Base-by-base conservation (phyloP, 2,888 invertebrate species). In the Allygus modestus region DNA sequence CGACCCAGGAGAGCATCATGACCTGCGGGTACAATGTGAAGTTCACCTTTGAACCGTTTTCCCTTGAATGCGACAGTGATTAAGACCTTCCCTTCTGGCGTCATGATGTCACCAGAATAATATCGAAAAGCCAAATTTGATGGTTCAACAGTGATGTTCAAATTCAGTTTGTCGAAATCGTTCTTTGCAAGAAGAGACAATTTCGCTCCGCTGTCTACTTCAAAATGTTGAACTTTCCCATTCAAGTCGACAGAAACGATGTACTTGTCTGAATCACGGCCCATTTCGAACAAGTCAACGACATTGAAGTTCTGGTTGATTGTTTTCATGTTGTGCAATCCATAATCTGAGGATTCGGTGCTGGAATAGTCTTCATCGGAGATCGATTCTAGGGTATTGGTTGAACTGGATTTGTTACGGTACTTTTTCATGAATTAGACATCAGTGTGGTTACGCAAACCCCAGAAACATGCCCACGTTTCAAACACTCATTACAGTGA, bases 11-110 rank as follows among this genome's bases (percentile, higher is more conserved):
- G 33, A 1, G 85, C 81, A 11, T 77, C 26, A 46, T 85, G 84
- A 11, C 85, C 84, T n/a, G 46, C 12, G 1, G 84, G 85, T 2
- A 85, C 85, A 20, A 85, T 84, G 46, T 51, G 54, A 4, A 69
- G 33, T 0, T 69, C 69, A 31, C 69, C 69, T 15, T 69, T 37
- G 1, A 69, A n/a, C 41, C 26, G 43, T 43, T 43, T 75, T 26
- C 75, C 75, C 15, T 75, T 75, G 75, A 41, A 43, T 9, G 15
- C 11, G 41, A 75, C 17, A 75, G 2, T 15, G 43, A 75, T 28
- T 7, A 5, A 79, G 17, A 85, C 33, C 15, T 85, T 77, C 5
- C 71, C 43, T 17, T 58, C 20, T n/a, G 41, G 71, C 12, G 41
- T 33, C 0, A 75, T 75, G n/a, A 82, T 79, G 37, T 77, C 46